Base-by-base conservation (phyloP, 2,888 invertebrate species). In the Stratiomys singularior region DNA sequence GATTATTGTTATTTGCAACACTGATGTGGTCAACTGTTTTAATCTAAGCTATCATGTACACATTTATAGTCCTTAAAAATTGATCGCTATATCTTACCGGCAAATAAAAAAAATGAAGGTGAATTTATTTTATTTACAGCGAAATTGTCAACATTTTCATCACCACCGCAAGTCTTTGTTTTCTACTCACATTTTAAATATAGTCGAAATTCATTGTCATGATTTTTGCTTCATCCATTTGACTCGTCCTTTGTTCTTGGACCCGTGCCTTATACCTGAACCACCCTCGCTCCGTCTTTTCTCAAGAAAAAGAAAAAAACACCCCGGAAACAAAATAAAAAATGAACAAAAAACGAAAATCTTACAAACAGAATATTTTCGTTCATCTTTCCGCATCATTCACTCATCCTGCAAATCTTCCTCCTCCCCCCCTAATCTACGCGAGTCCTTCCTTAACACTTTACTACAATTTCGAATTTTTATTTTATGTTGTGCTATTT, bases 401-500 rank as follows among this genome's bases (percentile, higher is more conserved):
- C 37, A 37, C 9, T 37, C 37, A 37, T 9, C 37, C 37, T n/a
- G n/a, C n/a, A n/a, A n/a, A n/a, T n/a, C n/a, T n/a, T 21, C 47
- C 30, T 28, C 47, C 18, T 1, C 15, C 69, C 27, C 25, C 15
- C 37, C n/a, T 21, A 15, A 66, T 23, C 25, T 46, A 23, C 69
- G 47, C 21, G 47, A 21, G 9, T 44, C 23, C 23, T 30, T 30
- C n/a, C 37, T 9, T 69, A 47, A 69, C 69, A 47, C 47, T 30
- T 69, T 69, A 30, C 37, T 64, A 64, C 25, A 23, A 23, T 64
- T 69, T 25, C 69, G 13, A 21, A 23, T 47, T 69, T 37, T 69
- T 69, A 69, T 69, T 69, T 69, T 69, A 69, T 69, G 47, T 25
- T 44, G 23, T 46, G 69, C 47, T 69, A 69, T 47, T 69, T 69